phyloP scores from a whole-genome alignment of 2,797 vertebrate genomes.

The Pantherophis vulpinus region DNA sequence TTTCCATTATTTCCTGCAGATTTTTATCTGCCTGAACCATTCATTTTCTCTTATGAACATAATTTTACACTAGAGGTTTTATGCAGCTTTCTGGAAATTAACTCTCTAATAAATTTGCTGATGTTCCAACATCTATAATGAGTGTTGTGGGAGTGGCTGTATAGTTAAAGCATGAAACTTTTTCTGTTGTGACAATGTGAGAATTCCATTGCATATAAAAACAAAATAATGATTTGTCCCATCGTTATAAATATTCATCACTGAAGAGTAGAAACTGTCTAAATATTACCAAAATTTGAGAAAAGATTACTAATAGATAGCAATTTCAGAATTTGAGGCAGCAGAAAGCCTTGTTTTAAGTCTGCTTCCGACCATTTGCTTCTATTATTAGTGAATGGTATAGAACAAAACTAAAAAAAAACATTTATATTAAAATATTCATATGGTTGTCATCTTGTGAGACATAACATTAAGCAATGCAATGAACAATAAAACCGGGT shows the following conservation, averaged over 20 bases:
- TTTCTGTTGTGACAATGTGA: background rate
- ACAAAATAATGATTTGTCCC: background rate
- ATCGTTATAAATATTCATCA: background rate
- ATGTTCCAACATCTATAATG: background rate
- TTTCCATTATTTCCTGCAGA: constrained; percentile 12
- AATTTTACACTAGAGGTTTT: constrained; percentile 25
- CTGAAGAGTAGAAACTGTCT: background rate
- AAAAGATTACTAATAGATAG: background rate
- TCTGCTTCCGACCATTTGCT: background rate
- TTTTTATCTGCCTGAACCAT: constrained; percentile 20
- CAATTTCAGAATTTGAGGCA: background rate
- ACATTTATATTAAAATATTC: too few relatives aligned
- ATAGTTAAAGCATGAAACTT: background rate
- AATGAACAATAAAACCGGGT: too few relatives aligned
- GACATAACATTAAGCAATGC: too few relatives aligned
- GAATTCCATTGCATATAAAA: background rate
- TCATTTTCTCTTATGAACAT: background rate
- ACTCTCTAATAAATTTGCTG: constrained; percentile 1
- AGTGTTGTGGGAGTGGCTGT: background rate
- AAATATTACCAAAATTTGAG: background rate
- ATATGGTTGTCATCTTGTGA: too few relatives aligned
- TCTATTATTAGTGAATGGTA: background rate
- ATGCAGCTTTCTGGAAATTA: constrained; percentile 23
- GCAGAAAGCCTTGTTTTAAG: background rate
- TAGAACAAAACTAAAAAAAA: background rate